Conservation (phyloP, 37 sponge, comb jelly and placozoan species). For the Amphimedon queenslandica region DNA sequence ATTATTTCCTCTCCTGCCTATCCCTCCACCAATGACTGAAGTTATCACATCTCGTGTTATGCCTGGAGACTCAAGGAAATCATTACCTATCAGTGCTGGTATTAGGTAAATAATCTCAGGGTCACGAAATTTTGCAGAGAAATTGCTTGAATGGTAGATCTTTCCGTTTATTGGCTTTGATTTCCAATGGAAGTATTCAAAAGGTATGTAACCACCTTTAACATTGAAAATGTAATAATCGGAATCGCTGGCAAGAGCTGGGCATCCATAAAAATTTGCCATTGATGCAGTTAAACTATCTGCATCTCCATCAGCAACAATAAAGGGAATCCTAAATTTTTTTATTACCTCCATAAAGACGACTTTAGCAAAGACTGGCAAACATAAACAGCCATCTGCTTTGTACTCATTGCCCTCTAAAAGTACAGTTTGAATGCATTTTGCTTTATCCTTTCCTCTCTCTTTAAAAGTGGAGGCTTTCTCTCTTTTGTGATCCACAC, state of each 20-base stretch:
- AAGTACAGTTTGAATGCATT: not conserved
- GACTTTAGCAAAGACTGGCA: slow-evolving; percentile 23
- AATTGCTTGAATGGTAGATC: slow-evolving; percentile 32
- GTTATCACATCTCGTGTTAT: not conserved
- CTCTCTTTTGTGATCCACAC: slow-evolving; percentile 48
- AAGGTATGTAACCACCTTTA: slow-evolving; percentile 53
- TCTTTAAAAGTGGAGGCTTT: slow-evolving; percentile 24
- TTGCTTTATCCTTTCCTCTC: slow-evolving; percentile 5
- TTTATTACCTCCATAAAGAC: slow-evolving; percentile 33
- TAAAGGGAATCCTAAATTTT: slow-evolving; percentile 28
- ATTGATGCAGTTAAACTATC: slow-evolving; percentile 42
- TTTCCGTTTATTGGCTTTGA: slow-evolving; percentile 47
- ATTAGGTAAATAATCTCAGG: slow-evolving; percentile 27
- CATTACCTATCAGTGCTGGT: slow-evolving; percentile 65
- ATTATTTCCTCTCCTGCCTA: not conserved
- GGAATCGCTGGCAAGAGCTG: slow-evolving; percentile 61
- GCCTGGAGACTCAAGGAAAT: slow-evolving; percentile 27
- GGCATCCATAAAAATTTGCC: slow-evolving; percentile 55
- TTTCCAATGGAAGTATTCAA: too few relatives aligned
- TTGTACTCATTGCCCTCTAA: not conserved
- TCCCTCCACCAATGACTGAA: too few relatives aligned
- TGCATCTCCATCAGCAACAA: slow-evolving; percentile 73
- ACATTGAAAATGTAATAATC: slow-evolving; percentile 78
- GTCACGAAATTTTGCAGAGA: slow-evolving; percentile 11
- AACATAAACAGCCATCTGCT: not conserved